These are phyloP conservation scores for Romanomermis culicivorax DNA, from an alignment of 2,888 invertebrate species.

Conservation along the genomic window DNA sequence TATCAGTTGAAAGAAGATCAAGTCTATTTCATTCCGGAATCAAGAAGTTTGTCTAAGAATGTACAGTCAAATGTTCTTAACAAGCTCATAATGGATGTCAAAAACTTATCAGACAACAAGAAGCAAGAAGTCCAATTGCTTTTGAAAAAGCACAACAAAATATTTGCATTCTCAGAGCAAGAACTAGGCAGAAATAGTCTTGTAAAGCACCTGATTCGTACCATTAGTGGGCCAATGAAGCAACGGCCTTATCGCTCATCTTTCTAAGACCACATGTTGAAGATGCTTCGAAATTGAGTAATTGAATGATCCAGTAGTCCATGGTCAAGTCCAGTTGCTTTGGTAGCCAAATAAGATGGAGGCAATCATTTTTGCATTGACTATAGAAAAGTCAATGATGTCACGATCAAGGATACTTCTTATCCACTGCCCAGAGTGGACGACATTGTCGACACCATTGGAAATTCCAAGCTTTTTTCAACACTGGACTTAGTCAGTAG, in stretches of 20 bases:
- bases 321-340: conserved; percentile 25
- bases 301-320: no score
- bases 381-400: conserved; percentile 14
- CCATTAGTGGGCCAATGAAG: no score
- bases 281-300: conserved; percentile 15
- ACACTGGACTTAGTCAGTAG: conserved; percentile 13
- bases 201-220: not conserved
- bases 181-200: not conserved
- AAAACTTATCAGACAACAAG: no score
- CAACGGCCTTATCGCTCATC: not conserved
- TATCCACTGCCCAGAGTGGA: conserved; percentile 12
- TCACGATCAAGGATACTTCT: conserved; percentile 11
- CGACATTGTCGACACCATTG: conserved; percentile 10
- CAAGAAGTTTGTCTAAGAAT: no score
- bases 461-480: conserved; percentile 8
- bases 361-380: conserved; percentile 15
- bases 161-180: no score
- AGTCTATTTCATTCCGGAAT: not conserved
- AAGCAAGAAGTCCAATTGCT: not conserved
- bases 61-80: no score
- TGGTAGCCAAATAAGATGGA: conserved; percentile 24
- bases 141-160: not conserved
- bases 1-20: no score
- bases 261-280: not conserved
- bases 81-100: no score